Percentiles rank a stretch among this genome's conserved stretches.
These are phyloP conservation scores for Prionailurus bengalensis DNA, from an alignment of 2,113 vertebrate species.

Conservation along the genomic window DNA sequence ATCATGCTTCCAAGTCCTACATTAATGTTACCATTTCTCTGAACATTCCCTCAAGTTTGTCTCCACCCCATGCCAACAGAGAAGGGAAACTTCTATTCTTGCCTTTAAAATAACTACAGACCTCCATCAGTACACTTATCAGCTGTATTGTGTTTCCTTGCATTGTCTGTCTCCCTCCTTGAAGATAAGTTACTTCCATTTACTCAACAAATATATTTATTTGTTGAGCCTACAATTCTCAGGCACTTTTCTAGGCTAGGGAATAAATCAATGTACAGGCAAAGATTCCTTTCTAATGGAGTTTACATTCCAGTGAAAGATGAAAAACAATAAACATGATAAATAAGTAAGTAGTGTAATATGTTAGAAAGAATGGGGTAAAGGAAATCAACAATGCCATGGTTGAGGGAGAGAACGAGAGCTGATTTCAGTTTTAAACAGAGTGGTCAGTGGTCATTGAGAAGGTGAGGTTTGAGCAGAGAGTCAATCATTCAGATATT, in stretches of 20 bases:
- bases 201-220: slow-evolving; percentile 16
- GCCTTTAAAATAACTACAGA: neutral
- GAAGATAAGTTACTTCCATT: neutral
- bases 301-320: neutral
- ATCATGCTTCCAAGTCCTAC: neutral
- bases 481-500: neutral
- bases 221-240: neutral
- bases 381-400: neutral
- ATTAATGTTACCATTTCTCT: neutral
- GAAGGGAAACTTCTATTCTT: neutral
- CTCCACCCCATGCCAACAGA: neutral
- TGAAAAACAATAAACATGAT: neutral
- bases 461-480: neutral
- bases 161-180: neutral
- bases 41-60: neutral
- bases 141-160: neutral
- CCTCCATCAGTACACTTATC: neutral
- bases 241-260: neutral
- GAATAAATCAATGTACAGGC: neutral
- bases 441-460: neutral
- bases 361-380: neutral
- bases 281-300: neutral
- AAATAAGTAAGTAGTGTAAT: neutral
- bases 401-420: neutral
- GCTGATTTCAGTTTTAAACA: neutral